Evolutionary conservation across 2,113 vertebrate species (phyloP).

Genomic region (Macrotus californicus): DNA sequence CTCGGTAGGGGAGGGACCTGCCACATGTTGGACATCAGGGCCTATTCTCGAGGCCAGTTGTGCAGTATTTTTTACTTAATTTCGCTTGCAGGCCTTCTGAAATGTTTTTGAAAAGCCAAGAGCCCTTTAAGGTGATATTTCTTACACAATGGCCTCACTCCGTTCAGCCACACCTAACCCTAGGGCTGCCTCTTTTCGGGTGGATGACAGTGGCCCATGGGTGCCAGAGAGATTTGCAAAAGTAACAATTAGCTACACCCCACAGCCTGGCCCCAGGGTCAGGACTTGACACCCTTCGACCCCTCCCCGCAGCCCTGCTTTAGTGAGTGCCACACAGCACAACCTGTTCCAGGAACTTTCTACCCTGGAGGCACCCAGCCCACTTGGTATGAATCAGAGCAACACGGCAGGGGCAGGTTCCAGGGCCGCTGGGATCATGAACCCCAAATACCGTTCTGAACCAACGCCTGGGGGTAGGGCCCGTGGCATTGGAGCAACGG

Average conservation of each 20-base stretch:
- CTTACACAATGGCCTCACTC: fast-evolving
- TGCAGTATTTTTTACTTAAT: neutral
- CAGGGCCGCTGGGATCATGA: fast-evolving
- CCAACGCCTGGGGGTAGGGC: fast-evolving
- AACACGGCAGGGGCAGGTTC: fast-evolving
- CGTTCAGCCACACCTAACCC: neutral
- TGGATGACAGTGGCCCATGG: too few species aligned
- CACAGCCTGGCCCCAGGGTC: fast-evolving
- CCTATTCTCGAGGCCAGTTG: neutral
- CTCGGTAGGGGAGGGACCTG: neutral
- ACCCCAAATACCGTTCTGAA: neutral
- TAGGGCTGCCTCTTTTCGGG: neutral
- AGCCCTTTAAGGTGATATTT: too few species aligned
- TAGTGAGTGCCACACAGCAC: fast-evolving
- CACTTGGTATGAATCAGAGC: fast-evolving
- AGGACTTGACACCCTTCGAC: neutral
- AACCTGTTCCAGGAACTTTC: fast-evolving
- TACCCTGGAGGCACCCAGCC: neutral
- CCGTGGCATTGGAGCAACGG: fast-evolving
- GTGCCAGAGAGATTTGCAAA: neutral
- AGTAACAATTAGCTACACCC: neutral
- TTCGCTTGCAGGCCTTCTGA: too few species aligned
- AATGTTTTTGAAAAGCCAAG: neutral
- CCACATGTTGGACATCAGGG: neutral
- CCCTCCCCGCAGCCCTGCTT: fast-evolving